Percentiles rank a stretch among this genome's conserved stretches.
Conservation (phyloP, 2,113 vertebrate species). For the Girardinichthys multiradiatus region DNA sequence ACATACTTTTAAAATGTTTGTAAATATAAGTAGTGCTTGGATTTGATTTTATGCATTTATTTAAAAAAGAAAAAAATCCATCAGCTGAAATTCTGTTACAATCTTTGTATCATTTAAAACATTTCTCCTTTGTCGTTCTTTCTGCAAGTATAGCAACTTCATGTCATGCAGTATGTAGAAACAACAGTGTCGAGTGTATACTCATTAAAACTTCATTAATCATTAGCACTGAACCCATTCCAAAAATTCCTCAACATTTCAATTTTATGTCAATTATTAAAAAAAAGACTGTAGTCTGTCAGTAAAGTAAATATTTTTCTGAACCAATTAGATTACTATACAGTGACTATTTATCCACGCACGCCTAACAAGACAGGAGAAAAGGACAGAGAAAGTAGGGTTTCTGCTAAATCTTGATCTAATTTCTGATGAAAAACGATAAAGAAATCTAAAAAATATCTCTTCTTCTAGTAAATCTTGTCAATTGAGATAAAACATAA, state of each 20-base stretch:
- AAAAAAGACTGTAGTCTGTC: background rate
- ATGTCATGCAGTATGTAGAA: conserved; percentile 27
- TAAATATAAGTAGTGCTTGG: conserved; percentile 19
- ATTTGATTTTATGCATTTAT: conserved; percentile 70
- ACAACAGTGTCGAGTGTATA: conserved; percentile 3
- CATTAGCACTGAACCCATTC: conserved; percentile 14
- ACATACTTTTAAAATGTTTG: background rate
- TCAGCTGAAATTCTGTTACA: conserved; percentile 37
- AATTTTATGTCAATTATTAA: background rate
- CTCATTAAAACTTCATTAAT: conserved; percentile 15
- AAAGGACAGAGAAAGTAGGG: no score
- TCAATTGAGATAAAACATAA: background rate
- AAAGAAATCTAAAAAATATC: background rate
- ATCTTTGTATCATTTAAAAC: background rate
- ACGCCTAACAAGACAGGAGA: background rate
- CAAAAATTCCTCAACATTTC: conserved; percentile 4
- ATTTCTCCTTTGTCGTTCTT: background rate
- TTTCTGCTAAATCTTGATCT: conserved; percentile 2
- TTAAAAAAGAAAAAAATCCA: conserved; percentile 47
- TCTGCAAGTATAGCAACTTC: conserved; percentile 9
- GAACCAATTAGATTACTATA: background rate
- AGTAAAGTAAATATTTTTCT: conserved; percentile 1
- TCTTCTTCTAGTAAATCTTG: conserved; percentile 2
- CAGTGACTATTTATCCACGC: background rate
- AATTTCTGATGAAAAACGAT: conserved; percentile 7